A percentile compares a stretch with the other conserved stretches of the same genome.
These are phyloP conservation scores for Phoxinus dragarum DNA, from an alignment of 2,797 vertebrate species.

Conservation along the genomic window DNA sequence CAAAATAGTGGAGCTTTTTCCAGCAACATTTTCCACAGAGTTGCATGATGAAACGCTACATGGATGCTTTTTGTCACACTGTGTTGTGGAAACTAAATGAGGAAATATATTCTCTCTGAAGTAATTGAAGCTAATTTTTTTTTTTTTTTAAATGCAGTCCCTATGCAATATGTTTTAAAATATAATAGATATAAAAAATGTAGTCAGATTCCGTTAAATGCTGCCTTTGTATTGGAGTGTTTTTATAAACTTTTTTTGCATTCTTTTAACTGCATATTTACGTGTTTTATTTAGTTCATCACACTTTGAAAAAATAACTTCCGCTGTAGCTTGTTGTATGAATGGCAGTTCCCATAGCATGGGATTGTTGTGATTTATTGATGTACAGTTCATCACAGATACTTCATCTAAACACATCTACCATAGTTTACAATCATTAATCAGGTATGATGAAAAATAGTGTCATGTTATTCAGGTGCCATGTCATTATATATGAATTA, in stretches of 20 bases:
- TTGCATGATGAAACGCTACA: background rate
- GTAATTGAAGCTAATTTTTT: background rate
- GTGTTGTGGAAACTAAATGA: background rate
- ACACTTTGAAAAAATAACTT: background rate
- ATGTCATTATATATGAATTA: background rate
- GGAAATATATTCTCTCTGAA: slow-evolving; percentile 5
- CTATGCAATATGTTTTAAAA: background rate
- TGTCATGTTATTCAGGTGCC: too few species aligned
- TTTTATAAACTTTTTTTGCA: background rate
- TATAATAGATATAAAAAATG: background rate
- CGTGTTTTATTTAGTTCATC: background rate
- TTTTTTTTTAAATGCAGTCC: background rate
- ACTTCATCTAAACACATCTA: background rate
- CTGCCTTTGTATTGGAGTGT: background rate
- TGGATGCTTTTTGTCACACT: slow-evolving; percentile 17
- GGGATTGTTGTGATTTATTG: background rate
- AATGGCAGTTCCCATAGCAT: background rate
- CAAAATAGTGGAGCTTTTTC: slow-evolving; percentile 11
- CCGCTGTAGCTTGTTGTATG: background rate
- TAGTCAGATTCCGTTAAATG: background rate
- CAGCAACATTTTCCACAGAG: slow-evolving; percentile 4
- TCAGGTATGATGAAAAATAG: background rate
- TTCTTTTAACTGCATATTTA: background rate
- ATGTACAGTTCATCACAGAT: background rate
- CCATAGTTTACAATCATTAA: too few species aligned